Evolutionary conservation across 2,888 invertebrate genomes (phyloP), one percentile per base, ranked within the genome.

Genomic region (Lissocephala sabroskyi): DNA sequence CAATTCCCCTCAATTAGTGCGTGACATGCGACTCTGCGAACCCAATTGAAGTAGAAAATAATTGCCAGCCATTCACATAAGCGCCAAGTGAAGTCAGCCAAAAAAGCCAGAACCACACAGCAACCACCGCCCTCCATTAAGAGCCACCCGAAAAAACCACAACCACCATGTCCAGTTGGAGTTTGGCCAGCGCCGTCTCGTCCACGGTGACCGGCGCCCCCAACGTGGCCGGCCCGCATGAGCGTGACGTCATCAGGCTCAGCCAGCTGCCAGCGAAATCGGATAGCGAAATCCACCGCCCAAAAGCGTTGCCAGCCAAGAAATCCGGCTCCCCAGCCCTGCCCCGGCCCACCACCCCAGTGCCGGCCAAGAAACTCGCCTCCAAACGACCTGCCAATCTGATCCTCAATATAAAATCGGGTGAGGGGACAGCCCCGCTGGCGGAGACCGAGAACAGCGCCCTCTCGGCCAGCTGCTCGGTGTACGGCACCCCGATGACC

Each of bases 111-210:
- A n/a, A n/a, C n/a, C n/a, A n/a, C n/a, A n/a, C n/a, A n/a, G n/a
- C n/a, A n/a, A n/a, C n/a, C n/a, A n/a, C n/a, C n/a, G n/a, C n/a
- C n/a, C n/a, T n/a, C n/a, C n/a, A n/a, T n/a, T n/a, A n/a, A n/a
- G n/a, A n/a, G n/a, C n/a, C n/a, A n/a, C n/a, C n/a, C n/a, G n/a
- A n/a, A 14, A 19, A 39, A 35, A 41, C 29, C 10, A 6, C 18
- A 39, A 35, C 13, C 41, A 23, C 26, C 49, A 74, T 70, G 70
- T 71, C 75, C 39, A 70, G 75, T 51, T 74, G 70, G 70, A 74
- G 70, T 46, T 62, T 74, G 58, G 75, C 70, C 37, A 74, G 58
- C 33, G 60, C 67, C 11, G 67, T 65, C 42, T 74, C 71, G 52
- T 54, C 67, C 33, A 74, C 47, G 45, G 67, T 71, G 18, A 54